These are phyloP conservation scores for Eurytoma adleriae DNA, from an alignment of 2,888 invertebrate species.

Conservation along the genomic window DNA sequence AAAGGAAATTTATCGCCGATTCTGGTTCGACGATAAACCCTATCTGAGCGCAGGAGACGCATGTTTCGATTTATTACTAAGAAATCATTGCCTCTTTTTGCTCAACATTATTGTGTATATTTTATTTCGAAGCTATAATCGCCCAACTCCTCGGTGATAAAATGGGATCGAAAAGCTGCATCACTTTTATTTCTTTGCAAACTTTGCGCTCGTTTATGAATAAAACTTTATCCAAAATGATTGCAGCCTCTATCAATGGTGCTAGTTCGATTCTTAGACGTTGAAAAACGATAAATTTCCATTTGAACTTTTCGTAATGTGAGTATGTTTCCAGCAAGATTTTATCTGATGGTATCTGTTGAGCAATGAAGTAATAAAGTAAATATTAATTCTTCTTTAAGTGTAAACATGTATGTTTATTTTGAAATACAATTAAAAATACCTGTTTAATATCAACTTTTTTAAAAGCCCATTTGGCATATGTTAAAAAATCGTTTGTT, in stretches of 20 bases:
- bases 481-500: conserved; percentile 82
- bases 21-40: conserved; percentile 27
- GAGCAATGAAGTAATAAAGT: background rate
- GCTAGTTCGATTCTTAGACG: conserved; percentile 86
- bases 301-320: conserved; percentile 75
- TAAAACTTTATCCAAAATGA: conserved; percentile 88
- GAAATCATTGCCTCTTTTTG: background rate
- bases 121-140: conserved; percentile 78
- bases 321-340: conserved; percentile 75
- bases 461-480: conserved; percentile 82
- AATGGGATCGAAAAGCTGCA: conserved; percentile 89
- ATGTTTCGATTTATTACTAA: too few species aligned
- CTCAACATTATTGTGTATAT: conserved; percentile 8
- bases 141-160: conserved; percentile 90
- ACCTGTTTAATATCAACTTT: conserved; percentile 71
- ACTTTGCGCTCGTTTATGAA: conserved; percentile 84
- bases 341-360: conserved; percentile 73
- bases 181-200: conserved; percentile 80
- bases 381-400: background rate
- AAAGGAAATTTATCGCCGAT: conserved; percentile 40
- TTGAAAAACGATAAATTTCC: conserved; percentile 85
- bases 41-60: background rate
- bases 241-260: conserved; percentile 87
- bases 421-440: conserved; percentile 3
- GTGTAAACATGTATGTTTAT: background rate